These are phyloP conservation scores for Ostrea denselamellosa DNA, from an alignment of 1,140 invertebrate species.

Conservation along the genomic window DNA sequence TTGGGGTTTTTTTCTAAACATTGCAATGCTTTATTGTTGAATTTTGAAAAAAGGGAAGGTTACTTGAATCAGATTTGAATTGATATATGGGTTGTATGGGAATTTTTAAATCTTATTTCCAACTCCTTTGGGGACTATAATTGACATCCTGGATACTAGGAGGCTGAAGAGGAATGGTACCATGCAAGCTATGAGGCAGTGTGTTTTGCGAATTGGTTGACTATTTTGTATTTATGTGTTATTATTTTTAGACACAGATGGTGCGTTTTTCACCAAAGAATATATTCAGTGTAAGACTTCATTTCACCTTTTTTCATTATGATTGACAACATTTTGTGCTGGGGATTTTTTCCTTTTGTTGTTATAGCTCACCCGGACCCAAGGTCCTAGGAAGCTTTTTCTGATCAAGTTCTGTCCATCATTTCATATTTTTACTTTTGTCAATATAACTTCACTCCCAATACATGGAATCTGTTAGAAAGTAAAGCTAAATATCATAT, in stretches of 20 bases:
- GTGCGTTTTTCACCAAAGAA: slow-evolving; percentile 31
- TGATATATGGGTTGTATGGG: background rate
- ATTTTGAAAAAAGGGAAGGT: background rate
- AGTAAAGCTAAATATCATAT: background rate
- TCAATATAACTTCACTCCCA: background rate
- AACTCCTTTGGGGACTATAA: background rate
- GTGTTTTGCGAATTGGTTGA: background rate
- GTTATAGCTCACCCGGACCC: background rate
- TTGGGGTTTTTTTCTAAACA: background rate
- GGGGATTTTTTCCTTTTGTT: background rate
- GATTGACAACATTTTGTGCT: background rate
- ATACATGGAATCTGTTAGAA: background rate
- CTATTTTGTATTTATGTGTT: background rate
- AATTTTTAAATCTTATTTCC: background rate
- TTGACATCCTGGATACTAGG: background rate
- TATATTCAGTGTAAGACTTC: background rate
- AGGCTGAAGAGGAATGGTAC: background rate
- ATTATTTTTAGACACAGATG: background rate
- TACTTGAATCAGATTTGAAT: background rate
- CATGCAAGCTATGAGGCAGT: background rate
- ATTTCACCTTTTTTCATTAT: background rate
- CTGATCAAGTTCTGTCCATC: background rate
- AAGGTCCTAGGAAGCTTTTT: background rate
- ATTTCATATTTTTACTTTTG: background rate
- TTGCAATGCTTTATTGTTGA: background rate